Evolutionary conservation across 2,888 invertebrate genomes (phyloP).

Genomic region (Folsomia manolachei): DNA sequence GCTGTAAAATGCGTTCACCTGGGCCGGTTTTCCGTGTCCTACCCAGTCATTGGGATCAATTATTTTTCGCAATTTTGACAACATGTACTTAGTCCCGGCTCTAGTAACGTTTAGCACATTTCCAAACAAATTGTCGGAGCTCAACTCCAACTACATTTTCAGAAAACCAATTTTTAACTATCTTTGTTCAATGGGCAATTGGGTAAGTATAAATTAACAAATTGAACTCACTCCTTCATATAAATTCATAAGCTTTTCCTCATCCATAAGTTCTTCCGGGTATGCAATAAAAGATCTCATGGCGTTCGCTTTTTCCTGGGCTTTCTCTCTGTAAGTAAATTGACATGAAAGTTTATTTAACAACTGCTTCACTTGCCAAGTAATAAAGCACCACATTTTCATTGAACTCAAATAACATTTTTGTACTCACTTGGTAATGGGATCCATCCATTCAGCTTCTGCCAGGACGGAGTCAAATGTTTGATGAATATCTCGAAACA

Average conservation of each 20-base stretch:
- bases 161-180: constrained; percentile 2
- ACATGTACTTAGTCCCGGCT: constrained; percentile 51
- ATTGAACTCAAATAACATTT: no score
- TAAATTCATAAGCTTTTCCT: constrained; percentile 52
- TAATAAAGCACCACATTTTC: no score
- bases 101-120: constrained; percentile 51
- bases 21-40: constrained; percentile 51
- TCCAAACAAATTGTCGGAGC: constrained; percentile 48
- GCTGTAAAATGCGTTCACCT: constrained; percentile 52
- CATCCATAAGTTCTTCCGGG: constrained; percentile 54
- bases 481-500: constrained; percentile 54
- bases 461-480: constrained; percentile 54
- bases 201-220: constrained; percentile 5
- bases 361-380: no score
- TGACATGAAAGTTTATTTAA: constrained; percentile 29
- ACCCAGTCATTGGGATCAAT: constrained; percentile 48
- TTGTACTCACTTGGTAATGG: constrained; percentile 52
- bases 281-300: constrained; percentile 55
- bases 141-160: neutral
- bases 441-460: constrained; percentile 56
- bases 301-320: constrained; percentile 52
- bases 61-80: constrained; percentile 50
- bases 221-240: constrained; percentile 49
- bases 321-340: constrained; percentile 40
- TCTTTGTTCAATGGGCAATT: neutral